phyloP scores from a whole-genome alignment of 2,888 invertebrate species.

The Acrobasis suavella region DNA sequence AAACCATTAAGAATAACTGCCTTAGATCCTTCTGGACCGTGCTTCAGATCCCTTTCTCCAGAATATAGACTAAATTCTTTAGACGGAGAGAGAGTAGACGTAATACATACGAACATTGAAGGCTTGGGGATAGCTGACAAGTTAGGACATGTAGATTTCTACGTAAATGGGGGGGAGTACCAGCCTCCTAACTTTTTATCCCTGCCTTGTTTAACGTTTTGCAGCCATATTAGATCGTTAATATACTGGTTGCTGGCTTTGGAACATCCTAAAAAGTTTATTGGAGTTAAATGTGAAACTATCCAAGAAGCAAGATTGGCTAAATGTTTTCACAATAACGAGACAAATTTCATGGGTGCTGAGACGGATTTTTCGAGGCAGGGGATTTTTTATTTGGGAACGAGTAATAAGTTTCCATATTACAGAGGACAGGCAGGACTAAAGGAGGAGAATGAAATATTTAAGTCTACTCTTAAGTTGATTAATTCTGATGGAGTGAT shows the following conservation, averaged over 20 bases:
- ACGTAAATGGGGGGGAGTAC: slow-evolving; percentile 73
- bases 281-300: slow-evolving; percentile 57
- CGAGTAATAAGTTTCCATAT: slow-evolving; percentile 53
- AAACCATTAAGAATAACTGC: slow-evolving; percentile 54
- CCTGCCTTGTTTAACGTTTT: slow-evolving; percentile 65
- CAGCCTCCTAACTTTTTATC: slow-evolving; percentile 49
- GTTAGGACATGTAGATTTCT: slow-evolving; percentile 67
- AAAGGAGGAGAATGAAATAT: slow-evolving; percentile 25
- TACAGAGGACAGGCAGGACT: slow-evolving; percentile 57
- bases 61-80: slow-evolving; percentile 55
- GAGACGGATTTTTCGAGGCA: slow-evolving; percentile 62
- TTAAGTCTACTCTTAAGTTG: not conserved
- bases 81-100: slow-evolving; percentile 60
- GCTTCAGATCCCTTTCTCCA: slow-evolving; percentile 61
- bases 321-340: slow-evolving; percentile 51
- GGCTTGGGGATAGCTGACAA: slow-evolving; percentile 70
- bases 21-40: slow-evolving; percentile 73
- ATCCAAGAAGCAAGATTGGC: slow-evolving; percentile 56
- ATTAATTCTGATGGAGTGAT: slow-evolving; percentile 8
- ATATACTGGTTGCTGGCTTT: slow-evolving; percentile 58
- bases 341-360: slow-evolving; percentile 58
- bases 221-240: slow-evolving; percentile 66
- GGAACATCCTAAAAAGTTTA: slow-evolving; percentile 55
- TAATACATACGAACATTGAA: slow-evolving; percentile 70
- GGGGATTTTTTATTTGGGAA: slow-evolving; percentile 67